Base-by-base conservation (phyloP, 2,888 invertebrate genomes). In the Halictus quadricinctus region DNA sequence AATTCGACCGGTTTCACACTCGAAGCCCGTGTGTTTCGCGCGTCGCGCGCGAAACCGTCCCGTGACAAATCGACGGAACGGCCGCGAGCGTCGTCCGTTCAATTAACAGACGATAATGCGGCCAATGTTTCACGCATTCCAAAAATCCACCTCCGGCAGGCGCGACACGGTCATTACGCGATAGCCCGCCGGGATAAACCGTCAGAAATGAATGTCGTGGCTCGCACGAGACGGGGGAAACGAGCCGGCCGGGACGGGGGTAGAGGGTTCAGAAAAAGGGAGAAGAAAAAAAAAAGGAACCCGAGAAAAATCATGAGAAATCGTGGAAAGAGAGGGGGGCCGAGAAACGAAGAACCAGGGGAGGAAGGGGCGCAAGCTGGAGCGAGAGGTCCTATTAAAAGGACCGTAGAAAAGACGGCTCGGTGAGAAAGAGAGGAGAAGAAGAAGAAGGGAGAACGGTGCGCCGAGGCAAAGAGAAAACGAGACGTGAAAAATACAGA, bases 401-500 rank as follows among this genome's bases (percentile, higher is more conserved):
- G 64, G 66, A 58, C 72, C 64, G 79, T 60, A 29, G 36, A 72
- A 70, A 78, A 80, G 76, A 25, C 29, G 54, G 50, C 6, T 12
- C 36, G 21, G 50, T n/a, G 36, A 21, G 36, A 10, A 36, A 41
- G 36, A 21, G 21, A 72, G 74, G n/a, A n/a, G n/a, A n/a, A 15
- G 74, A 84, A 46, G 60, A 80, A 75, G 54, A 75, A 36, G 36
- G 36, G 69, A 12, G 72, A 66, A 54, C 36, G 70, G 64, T 36
- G 36, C 41, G 12, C 1, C 29, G 69, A 46, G 81, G 75, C 83
- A 73, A 74, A 70, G 81, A 84, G 81, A 72, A 80, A 83, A 85
- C 81, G 83, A 79, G 86, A 90, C 83, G 90, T 90, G 89, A 89
- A 88, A 90, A 90, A 90, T 88, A 90, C 87, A 90, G 90, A 90